Conservation (phyloP, 2,797 vertebrate genomes). For the Aulostomus chinensis region DNA sequence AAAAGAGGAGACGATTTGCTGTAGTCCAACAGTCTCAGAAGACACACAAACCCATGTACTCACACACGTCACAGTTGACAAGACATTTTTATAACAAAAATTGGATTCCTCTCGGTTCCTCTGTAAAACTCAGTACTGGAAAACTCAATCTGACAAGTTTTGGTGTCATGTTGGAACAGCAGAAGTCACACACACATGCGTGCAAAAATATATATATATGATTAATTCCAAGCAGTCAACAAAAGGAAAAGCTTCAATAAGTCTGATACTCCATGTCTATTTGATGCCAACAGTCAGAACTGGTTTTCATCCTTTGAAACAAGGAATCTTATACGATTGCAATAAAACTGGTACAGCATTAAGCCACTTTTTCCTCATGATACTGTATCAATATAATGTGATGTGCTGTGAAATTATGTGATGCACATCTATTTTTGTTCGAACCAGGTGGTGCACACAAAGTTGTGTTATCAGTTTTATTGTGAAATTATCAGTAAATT, state of each 20-base stretch:
- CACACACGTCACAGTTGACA: conserved; percentile 59
- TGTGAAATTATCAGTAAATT: too few species aligned
- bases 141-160: conserved; percentile 68
- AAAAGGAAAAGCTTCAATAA: conserved; percentile 35
- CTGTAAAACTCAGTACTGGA: conserved; percentile 60
- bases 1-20: conserved; percentile 32
- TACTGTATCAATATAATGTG: too few species aligned
- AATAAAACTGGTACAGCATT: too few species aligned
- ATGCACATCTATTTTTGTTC: too few species aligned
- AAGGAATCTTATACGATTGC: too few species aligned
- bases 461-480: too few species aligned
- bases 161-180: too few species aligned
- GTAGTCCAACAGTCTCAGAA: conserved; percentile 39
- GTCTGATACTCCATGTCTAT: conserved; percentile 33
- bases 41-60: conserved; percentile 9
- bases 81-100: conserved; percentile 68
- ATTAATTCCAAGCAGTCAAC: conserved; percentile 56
- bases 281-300: conserved; percentile 21
- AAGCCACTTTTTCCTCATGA: too few species aligned
- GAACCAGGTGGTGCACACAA: too few species aligned
- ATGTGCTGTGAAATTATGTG: too few species aligned
- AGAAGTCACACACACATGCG: conserved; percentile 40
- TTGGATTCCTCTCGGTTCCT: conserved; percentile 62
- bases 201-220: conserved; percentile 23
- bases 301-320: conserved; percentile 1